Base-by-base conservation (phyloP, 2,888 invertebrate genomes). In the Melanostoma scalare region DNA sequence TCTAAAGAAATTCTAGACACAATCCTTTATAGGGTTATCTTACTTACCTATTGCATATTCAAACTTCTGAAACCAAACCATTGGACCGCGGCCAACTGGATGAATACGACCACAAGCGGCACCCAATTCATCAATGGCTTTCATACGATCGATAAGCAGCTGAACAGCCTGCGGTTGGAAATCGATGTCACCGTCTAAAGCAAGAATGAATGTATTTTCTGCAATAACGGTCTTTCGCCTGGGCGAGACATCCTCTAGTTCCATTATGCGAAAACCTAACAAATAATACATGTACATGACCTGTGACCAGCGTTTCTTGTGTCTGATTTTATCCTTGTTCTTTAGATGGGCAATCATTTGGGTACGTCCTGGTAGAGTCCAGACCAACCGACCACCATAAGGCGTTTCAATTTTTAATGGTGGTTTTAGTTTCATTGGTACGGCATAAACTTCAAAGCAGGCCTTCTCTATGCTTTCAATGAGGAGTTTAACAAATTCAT, bases 261-360 rank as follows among this genome's bases (percentile, higher is more conserved):
- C 94, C 94, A 95, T 95, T 60, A 96, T 93, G 77, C 95, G 94
- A 89, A 95, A 95, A 0, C 97, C 97, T 44, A 97, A 92, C 86
- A 97, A 92, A 89, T 97, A 97, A 91, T 97, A 97, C 97, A 97
- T 97, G 91, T 97, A 97, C 97, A 97, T 97, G 6, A 95, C 95
- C 93, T 98, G 98, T 60, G 97, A 97, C 98, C 98, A 98, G 77
- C 98, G 93, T 90, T 98, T 98, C 89, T 96, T 95, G 88, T 96
- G 95, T 42, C 98, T 93, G 67, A 98, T 97, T 89, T 96, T 96
- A 30, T 94, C 93, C 89, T 96, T 97, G 90, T 98, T 97, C 89
- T 98, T 98, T 76, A 98, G 92, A 90, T 98, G 98, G 6, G 95
- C 96, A 85, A 96, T 94, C 91, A 98, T 92, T 89, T 95, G 95